phyloP scores from a whole-genome alignment of 64 coral and sea anemone genomes.

The Exaiptasia diaphana region DNA sequence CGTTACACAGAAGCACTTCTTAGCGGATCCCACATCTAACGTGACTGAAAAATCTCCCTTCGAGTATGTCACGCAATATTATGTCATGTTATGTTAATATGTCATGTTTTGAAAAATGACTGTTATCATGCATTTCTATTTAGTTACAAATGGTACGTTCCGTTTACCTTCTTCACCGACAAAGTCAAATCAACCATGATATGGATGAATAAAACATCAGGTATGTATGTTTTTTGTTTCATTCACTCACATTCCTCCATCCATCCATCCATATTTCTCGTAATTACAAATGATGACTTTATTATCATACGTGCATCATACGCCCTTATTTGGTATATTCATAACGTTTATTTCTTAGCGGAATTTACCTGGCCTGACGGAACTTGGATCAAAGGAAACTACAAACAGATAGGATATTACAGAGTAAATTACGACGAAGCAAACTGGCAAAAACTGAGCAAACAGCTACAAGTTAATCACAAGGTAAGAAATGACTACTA shows the following conservation, averaged over 20 bases:
- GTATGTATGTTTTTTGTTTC: neutral
- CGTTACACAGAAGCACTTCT: slow-evolving; percentile 75
- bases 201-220: neutral
- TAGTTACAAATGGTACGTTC: slow-evolving; percentile 92
- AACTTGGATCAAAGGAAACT: slow-evolving; percentile 45
- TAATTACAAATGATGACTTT: neutral
- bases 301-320: neutral
- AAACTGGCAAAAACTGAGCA: slow-evolving; percentile 28
- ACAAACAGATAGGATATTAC: slow-evolving; percentile 18
- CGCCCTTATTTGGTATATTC: neutral
- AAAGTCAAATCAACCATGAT: neutral
- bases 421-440: slow-evolving; percentile 36
- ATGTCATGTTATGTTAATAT: no score
- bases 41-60: slow-evolving; percentile 65
- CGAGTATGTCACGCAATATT: slow-evolving; percentile 61
- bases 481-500: no score
- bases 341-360: neutral
- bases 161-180: no score
- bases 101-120: no score
- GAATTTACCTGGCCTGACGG: neutral
- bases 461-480: slow-evolving; percentile 30
- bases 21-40: slow-evolving; percentile 71
- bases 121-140: no score
- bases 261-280: neutral
- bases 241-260: neutral